Percentiles rank a stretch among this genome's conserved stretches.
Conservation (phyloP, 2,888 invertebrate species). For the Athrips mouffetella region DNA sequence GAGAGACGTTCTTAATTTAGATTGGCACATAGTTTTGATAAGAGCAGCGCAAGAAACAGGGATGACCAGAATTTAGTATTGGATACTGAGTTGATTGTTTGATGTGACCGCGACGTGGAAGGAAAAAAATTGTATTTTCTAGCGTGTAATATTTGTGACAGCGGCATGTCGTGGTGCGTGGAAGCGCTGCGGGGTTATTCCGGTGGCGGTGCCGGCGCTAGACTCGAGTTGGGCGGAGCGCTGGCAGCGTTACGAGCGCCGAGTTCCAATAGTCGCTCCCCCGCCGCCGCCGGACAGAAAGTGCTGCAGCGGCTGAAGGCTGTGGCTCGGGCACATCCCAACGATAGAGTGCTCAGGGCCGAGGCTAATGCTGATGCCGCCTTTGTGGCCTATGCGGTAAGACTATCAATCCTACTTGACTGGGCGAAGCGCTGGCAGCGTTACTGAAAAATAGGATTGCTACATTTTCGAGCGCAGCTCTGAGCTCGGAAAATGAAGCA, state of each 20-base stretch:
- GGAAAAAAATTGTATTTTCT: too few species aligned
- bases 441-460: too few species aligned
- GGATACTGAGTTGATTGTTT: too few species aligned
- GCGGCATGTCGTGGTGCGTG: slow-evolving; percentile 88
- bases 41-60: too few species aligned
- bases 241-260: slow-evolving; percentile 86
- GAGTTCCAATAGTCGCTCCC: slow-evolving; percentile 30
- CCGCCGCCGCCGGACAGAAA: slow-evolving; percentile 35
- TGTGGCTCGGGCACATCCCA: slow-evolving; percentile 63
- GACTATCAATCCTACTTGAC: slow-evolving; percentile 15
- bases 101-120: too few species aligned
- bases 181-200: slow-evolving; percentile 93
- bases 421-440: too few species aligned
- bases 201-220: slow-evolving; percentile 84
- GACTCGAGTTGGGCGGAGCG: slow-evolving; percentile 93
- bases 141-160: too few species aligned
- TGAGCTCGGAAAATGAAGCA: too few species aligned
- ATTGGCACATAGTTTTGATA: too few species aligned
- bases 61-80: too few species aligned
- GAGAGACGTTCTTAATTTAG: too few species aligned
- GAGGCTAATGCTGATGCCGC: slow-evolving; percentile 71
- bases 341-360: slow-evolving; percentile 60
- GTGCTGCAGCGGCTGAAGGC: slow-evolving; percentile 61
- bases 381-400: slow-evolving; percentile 67
- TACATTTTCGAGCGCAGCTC: too few species aligned